These are phyloP conservation scores for Oophaga pumilio DNA, from an alignment of 2,113 vertebrate species.

Conservation along the genomic window DNA sequence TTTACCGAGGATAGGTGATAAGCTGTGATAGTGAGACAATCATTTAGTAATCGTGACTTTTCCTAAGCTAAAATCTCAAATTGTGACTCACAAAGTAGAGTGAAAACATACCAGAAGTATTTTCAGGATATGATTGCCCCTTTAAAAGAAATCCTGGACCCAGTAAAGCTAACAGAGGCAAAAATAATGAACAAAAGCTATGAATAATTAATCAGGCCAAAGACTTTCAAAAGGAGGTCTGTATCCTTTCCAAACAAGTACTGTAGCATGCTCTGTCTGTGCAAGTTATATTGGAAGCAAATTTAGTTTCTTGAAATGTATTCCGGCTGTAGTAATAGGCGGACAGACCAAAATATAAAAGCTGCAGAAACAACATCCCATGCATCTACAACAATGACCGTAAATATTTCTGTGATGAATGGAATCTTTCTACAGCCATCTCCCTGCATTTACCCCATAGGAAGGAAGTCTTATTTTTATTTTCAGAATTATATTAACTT, in stretches of 20 bases:
- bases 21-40: no score
- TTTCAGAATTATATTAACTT: neutral
- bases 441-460: neutral
- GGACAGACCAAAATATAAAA: conserved; percentile 37
- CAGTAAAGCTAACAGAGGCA: neutral
- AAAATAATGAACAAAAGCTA: conserved; percentile 44
- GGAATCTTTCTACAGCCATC: conserved; percentile 20
- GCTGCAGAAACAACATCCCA: neutral
- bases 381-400: conserved; percentile 10
- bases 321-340: conserved; percentile 28
- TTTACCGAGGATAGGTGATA: no score
- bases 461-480: conserved; percentile 28
- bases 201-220: conserved; percentile 42
- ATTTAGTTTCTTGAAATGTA: conserved; percentile 18
- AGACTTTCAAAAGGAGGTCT: conserved; percentile 34
- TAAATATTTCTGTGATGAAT: conserved; percentile 20
- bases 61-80: neutral
- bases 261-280: conserved; percentile 30
- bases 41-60: no score
- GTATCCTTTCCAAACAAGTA: conserved; percentile 47
- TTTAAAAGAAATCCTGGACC: conserved; percentile 11
- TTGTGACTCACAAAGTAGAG: neutral
- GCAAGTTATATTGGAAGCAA: conserved; percentile 35
- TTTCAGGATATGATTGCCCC: neutral
- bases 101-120: neutral